Base-by-base conservation (phyloP, 2,113 vertebrate species). In the Psittacula cyanocephala region DNA sequence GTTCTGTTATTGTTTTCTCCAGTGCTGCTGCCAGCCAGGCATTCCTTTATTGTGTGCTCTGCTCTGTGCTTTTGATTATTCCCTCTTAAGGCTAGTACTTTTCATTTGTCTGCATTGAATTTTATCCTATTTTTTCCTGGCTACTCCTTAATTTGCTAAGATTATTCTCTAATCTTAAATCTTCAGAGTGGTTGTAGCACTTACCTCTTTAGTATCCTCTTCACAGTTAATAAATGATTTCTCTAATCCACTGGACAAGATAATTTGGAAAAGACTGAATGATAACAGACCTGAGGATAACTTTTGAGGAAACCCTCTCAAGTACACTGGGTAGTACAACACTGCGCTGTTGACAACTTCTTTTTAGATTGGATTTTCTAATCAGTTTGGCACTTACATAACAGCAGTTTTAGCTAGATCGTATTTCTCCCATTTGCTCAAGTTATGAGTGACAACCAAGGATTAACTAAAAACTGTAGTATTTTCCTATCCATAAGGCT, bases 201-300 rank as follows among this genome's bases (percentile, higher is more conserved):
- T 92, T 92, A 78, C 60, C 50, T 92, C 76, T 94, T 92, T 50
- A 94, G 83, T 86, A 64, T 88, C 83, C 86, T 88, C 94, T 95
- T 95, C 77, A 81, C 63, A 71, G 86, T 89, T 92, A 90, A 93
- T 88, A 84, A 95, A 92, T 63, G 80, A 62, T 90, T 96, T 97
- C 79, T 86, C 19, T 94, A 90, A 96, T 92, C 86, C 71, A 70
- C 37, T 90, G 88, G 82, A 92, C 82, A 84, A 88, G 83, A 47
- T 91, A 92, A 96, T 81, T 87, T 84, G 52, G 50, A 71, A 93
- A 93, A 95, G 65, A 59, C 39, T 59, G 88, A 94, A 59, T 84
- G 90, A 80, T 65, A 86, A 63, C 64, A 86, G 60, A 69, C 52
- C 23, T 24, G 23, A 46, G 49, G 37, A 88, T 57, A 50, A 33